Evolutionary conservation across 2,888 invertebrate species (phyloP).

Genomic region (Heliconius ismenius): DNA sequence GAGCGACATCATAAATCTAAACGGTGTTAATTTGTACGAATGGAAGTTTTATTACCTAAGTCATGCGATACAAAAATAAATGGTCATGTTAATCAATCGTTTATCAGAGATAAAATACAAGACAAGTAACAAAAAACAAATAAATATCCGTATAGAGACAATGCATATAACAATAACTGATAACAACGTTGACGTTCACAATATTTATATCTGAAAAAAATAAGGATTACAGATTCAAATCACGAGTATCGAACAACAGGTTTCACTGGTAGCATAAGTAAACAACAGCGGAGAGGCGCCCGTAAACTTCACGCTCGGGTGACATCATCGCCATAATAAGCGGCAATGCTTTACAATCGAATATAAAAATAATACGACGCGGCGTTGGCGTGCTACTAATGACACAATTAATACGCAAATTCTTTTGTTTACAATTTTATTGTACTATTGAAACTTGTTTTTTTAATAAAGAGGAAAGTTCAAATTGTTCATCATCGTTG

Average conservation of each 20-base stretch:
- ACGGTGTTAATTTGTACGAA: background rate
- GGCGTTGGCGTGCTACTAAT: slow-evolving; percentile 48
- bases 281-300: slow-evolving; percentile 47
- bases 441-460: slow-evolving; percentile 37
- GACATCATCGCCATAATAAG: slow-evolving; percentile 50
- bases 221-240: slow-evolving; percentile 50
- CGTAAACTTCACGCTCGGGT: slow-evolving; percentile 44
- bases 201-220: slow-evolving; percentile 37
- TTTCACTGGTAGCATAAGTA: slow-evolving; percentile 52
- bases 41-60: background rate
- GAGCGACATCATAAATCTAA: background rate
- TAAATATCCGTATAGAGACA: slow-evolving; percentile 45
- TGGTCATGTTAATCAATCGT: slow-evolving; percentile 23
- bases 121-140: slow-evolving; percentile 28
- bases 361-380: slow-evolving; percentile 45
- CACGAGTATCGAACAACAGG: slow-evolving; percentile 50
- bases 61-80: slow-evolving; percentile 24
- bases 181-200: slow-evolving; percentile 31
- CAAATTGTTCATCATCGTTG: background rate
- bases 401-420: slow-evolving; percentile 49
- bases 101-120: slow-evolving; percentile 34
- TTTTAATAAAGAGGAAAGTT: slow-evolving; percentile 15
- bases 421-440: slow-evolving; percentile 48
- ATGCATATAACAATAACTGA: slow-evolving; percentile 27
- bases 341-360: slow-evolving; percentile 42